Percentiles rank a stretch among this genome's conserved stretches.
phyloP scores from a whole-genome alignment of 2,797 vertebrate genomes.

The Lateolabrax maculatus region DNA sequence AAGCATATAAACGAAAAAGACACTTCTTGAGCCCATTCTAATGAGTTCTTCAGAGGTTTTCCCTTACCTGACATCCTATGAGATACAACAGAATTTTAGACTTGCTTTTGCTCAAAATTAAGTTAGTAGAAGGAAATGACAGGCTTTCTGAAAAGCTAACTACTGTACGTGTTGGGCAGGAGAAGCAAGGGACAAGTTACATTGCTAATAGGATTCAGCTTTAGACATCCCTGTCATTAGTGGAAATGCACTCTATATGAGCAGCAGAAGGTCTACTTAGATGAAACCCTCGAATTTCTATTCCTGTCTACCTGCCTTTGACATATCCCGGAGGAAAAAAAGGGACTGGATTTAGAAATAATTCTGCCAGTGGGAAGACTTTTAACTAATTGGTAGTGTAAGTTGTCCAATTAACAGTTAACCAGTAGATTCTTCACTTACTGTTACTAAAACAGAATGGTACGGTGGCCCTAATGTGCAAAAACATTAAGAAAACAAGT shows the following conservation, averaged over 20 bases:
- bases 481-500: not conserved
- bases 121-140: slow-evolving; percentile 66
- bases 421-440: not conserved
- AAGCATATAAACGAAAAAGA: slow-evolving; percentile 36
- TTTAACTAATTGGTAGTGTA: slow-evolving; percentile 25
- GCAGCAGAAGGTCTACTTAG: slow-evolving; percentile 32
- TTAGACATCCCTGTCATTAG: slow-evolving; percentile 57
- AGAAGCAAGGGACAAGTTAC: slow-evolving; percentile 38
- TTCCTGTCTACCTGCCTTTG: slow-evolving; percentile 28
- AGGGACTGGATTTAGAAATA: slow-evolving; percentile 25
- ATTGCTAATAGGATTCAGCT: slow-evolving; percentile 56
- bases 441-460: slow-evolving; percentile 1
- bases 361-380: slow-evolving; percentile 22
- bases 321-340: slow-evolving; percentile 13
- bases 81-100: slow-evolving; percentile 53
- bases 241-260: slow-evolving; percentile 48
- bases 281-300: slow-evolving; percentile 32
- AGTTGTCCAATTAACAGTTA: slow-evolving; percentile 36
- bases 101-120: slow-evolving; percentile 62
- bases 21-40: slow-evolving; percentile 35
- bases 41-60: slow-evolving; percentile 49
- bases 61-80: slow-evolving; percentile 40
- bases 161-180: slow-evolving; percentile 26
- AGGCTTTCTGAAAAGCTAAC: slow-evolving; percentile 54
- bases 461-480: not conserved